A percentile compares a stretch with the other conserved stretches of the same genome.
Evolutionary conservation across 1,140 invertebrate species (phyloP).

Genomic region (Eupristina koningsbergeri): DNA sequence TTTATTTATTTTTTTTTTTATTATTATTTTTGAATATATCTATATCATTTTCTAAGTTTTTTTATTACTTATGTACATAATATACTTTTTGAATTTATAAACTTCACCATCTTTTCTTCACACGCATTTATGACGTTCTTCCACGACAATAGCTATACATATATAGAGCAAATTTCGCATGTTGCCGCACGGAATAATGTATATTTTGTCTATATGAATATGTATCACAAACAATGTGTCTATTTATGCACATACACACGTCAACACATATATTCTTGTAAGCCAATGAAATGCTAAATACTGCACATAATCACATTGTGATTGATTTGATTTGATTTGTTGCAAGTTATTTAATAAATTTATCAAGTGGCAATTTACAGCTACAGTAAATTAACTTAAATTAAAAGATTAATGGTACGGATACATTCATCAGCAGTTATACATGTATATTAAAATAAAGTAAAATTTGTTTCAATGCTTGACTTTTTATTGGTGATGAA

Average conservation of each 20-base stretch:
- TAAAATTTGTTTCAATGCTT: neutral
- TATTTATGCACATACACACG: constrained; percentile 44
- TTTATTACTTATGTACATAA: constrained; percentile 49
- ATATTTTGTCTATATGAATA: constrained; percentile 46
- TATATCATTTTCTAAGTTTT: constrained; percentile 44
- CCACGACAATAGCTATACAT: constrained; percentile 43
- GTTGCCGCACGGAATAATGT: constrained; percentile 29
- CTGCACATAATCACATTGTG: no score
- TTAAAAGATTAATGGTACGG: no score
- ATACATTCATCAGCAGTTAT: no score
- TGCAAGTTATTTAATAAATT: constrained; percentile 6
- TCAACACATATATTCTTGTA: neutral
- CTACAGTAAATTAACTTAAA: no score
- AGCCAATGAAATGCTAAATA: neutral
- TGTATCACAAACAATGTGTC: constrained; percentile 42
- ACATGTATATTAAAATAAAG: neutral
- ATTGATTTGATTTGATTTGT: neutral
- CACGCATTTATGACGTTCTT: constrained; percentile 52
- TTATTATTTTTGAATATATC: constrained; percentile 36
- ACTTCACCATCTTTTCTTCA: constrained; percentile 46
- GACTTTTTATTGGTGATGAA: neutral
- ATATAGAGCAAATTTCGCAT: constrained; percentile 9
- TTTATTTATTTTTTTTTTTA: no score
- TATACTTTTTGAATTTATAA: constrained; percentile 39
- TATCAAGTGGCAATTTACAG: neutral